phyloP scores from a whole-genome alignment of 2,113 vertebrate species.

The rat (Rattus norvegicus) region GRCr8 NC_086019.1:109816001-109816500 shows the following conservation, averaged over 20 bases:
- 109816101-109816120: background rate
- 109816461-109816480: background rate
- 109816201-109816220: background rate
- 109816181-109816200: background rate
- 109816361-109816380: background rate
- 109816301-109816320: background rate
- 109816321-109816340: background rate
- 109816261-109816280: background rate
- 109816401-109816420: background rate
- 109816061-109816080: background rate
- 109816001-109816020: background rate
- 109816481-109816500: background rate
- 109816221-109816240: background rate
- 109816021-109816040: background rate
- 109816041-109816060: background rate
- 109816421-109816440: slow-evolving; percentile 11
- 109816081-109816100: background rate
- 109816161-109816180: background rate
- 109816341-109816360: background rate
- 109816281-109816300: background rate
- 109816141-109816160: background rate
- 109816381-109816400: background rate
- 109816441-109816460: background rate
- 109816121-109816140: background rate
- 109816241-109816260: background rate